A percentile compares a stretch with the other conserved stretches of the same genome.
phyloP scores from a whole-genome alignment of 2,113 vertebrate genomes.

The Cygnus buccinator region DNA sequence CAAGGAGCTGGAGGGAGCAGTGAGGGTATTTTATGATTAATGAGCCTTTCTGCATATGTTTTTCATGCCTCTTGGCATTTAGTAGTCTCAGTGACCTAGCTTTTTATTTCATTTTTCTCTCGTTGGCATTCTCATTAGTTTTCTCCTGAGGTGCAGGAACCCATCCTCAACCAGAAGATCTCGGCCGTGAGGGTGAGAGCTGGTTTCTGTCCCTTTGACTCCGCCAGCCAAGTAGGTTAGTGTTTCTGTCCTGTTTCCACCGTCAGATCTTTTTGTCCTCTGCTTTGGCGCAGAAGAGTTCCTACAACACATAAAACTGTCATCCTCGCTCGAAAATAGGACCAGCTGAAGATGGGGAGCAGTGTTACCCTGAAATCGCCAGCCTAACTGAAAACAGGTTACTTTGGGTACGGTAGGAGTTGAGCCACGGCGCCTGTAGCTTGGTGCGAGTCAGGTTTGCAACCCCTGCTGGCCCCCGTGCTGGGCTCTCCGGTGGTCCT shows the following conservation, averaged over 20 bases:
- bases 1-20: neutral
- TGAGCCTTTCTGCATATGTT: constrained; percentile 17
- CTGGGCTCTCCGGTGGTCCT: neutral
- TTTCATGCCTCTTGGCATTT: constrained; percentile 11
- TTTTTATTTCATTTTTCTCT: constrained; percentile 32
- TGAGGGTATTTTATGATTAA: constrained; percentile 33
- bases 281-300: neutral
- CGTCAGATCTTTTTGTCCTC: neutral
- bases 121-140: constrained; percentile 18
- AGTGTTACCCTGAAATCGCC: fast-evolving
- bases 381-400: fast-evolving
- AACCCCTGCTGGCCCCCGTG: fast-evolving
- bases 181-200: neutral
- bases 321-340: neutral
- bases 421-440: neutral
- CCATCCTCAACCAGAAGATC: neutral
- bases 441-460: neutral
- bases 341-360: neutral
- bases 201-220: neutral
- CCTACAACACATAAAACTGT: neutral
- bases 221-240: neutral
- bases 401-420: neutral
- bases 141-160: neutral
- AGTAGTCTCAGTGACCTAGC: constrained; percentile 24
- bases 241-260: neutral